Conservation (phyloP, 2,888 invertebrate species). For the Alloplasta piceator region DNA sequence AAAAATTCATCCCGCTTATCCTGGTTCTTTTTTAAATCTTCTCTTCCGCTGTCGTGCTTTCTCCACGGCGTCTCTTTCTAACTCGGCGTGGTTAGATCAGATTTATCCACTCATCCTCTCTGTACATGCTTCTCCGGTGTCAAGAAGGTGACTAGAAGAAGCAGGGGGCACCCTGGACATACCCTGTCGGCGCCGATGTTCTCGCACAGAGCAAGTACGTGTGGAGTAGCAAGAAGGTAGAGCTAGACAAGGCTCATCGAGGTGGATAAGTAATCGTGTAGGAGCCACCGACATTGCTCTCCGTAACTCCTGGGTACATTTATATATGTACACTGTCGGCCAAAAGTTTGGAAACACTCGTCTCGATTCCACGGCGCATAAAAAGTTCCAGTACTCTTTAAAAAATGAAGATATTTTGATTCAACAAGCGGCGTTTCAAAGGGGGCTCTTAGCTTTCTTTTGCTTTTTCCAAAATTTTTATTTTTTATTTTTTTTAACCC, state of each 20-base stretch:
- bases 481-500: too few relatives aligned
- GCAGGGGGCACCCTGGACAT: constrained; percentile 14
- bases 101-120: constrained; percentile 23
- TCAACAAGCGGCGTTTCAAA: too few relatives aligned
- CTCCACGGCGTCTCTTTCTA: constrained; percentile 9
- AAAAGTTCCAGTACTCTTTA: too few relatives aligned
- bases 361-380: too few relatives aligned
- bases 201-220: constrained; percentile 39
- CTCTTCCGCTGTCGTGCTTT: constrained; percentile 25
- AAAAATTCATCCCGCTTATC: constrained; percentile 28
- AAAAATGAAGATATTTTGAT: too few relatives aligned
- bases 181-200: constrained; percentile 45
- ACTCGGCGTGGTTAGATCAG: constrained; percentile 19
- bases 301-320: background rate
- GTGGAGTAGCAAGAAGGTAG: constrained; percentile 29
- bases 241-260: constrained; percentile 12
- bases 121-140: background rate
- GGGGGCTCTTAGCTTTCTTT: too few relatives aligned
- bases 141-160: constrained; percentile 13
- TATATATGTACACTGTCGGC: constrained; percentile 32
- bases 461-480: too few relatives aligned
- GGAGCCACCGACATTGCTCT: constrained; percentile 24
- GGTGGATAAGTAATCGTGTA: constrained; percentile 27
- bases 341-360: too few relatives aligned
- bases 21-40: constrained; percentile 15